Evolutionary conservation across 2,888 invertebrate genomes (phyloP).

Genomic region (Heliothis peltigera): DNA sequence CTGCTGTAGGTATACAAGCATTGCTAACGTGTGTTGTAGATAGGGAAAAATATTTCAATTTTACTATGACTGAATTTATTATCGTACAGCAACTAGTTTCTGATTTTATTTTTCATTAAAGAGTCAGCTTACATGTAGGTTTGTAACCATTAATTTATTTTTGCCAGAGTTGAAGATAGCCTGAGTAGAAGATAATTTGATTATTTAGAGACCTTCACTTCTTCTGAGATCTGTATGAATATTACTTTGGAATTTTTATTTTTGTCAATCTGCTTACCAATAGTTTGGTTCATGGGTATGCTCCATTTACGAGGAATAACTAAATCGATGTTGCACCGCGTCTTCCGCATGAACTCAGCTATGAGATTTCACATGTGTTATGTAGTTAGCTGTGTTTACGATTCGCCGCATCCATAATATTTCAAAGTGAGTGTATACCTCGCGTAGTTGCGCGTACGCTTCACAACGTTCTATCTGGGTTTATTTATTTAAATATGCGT

Average conservation of each 20-base stretch:
- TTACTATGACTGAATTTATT: too few relatives aligned
- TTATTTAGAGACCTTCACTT: too few relatives aligned
- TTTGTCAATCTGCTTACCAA: background rate
- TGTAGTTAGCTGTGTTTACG: background rate
- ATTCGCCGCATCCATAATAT: slow-evolving; percentile 53
- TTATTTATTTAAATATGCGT: slow-evolving; percentile 87
- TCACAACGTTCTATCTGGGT: slow-evolving; percentile 76
- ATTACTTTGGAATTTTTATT: too few relatives aligned
- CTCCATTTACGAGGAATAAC: background rate
- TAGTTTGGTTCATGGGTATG: background rate
- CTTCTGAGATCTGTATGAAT: too few relatives aligned
- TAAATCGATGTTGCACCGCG: background rate
- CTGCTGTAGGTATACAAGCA: too few relatives aligned
- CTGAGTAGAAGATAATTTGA: background rate
- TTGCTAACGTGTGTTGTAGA: too few relatives aligned
- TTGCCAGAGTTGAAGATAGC: background rate
- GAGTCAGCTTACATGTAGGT: too few relatives aligned
- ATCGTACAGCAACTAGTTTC: too few relatives aligned
- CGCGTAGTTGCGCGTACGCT: slow-evolving; percentile 67
- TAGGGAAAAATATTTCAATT: too few relatives aligned
- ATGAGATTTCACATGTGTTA: background rate
- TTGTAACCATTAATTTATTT: background rate
- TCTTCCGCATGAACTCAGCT: background rate
- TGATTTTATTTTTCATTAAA: too few relatives aligned
- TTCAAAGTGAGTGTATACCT: slow-evolving; percentile 28